Evolutionary conservation across 2,888 invertebrate genomes (phyloP).

Genomic region (Sycophila texana): DNA sequence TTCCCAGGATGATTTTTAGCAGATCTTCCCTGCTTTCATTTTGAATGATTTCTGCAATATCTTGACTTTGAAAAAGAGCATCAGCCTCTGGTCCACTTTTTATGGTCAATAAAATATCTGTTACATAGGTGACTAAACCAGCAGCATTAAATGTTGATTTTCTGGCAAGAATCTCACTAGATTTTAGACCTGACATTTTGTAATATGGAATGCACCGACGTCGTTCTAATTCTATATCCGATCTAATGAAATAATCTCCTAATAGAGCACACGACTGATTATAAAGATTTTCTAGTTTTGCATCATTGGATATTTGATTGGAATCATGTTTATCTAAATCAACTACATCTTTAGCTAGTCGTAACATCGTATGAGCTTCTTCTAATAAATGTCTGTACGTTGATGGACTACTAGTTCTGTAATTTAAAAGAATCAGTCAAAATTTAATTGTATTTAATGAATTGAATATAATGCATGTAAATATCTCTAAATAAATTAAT

Average conservation of each 20-base stretch:
- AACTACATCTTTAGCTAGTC: constrained; percentile 74
- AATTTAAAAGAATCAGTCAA: constrained; percentile 6
- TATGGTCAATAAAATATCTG: constrained; percentile 72
- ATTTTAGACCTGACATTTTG: constrained; percentile 77
- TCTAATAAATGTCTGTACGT: constrained; percentile 85
- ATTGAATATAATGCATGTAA: background rate
- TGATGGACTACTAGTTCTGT: constrained; percentile 78
- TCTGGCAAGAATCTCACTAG: constrained; percentile 76
- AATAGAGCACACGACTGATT: constrained; percentile 78
- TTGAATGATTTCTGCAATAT: constrained; percentile 70
- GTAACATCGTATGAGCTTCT: constrained; percentile 84
- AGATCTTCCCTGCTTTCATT: constrained; percentile 72
- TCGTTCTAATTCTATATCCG: constrained; percentile 73
- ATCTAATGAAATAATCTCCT: constrained; percentile 79
- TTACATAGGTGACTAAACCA: constrained; percentile 69
- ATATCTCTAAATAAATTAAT: background rate
- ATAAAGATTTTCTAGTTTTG: constrained; percentile 75
- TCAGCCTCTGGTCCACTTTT: constrained; percentile 76
- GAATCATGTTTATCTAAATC: constrained; percentile 30
- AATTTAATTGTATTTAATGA: background rate
- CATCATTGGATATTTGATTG: constrained; percentile 56
- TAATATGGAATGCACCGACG: constrained; percentile 78
- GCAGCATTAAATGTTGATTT: constrained; percentile 68
- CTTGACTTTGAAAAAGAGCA: constrained; percentile 73
- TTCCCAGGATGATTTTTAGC: constrained; percentile 77